Evolutionary conservation across 2,113 vertebrate genomes (phyloP).

Genomic region (Cynopterus brachyotis): DNA sequence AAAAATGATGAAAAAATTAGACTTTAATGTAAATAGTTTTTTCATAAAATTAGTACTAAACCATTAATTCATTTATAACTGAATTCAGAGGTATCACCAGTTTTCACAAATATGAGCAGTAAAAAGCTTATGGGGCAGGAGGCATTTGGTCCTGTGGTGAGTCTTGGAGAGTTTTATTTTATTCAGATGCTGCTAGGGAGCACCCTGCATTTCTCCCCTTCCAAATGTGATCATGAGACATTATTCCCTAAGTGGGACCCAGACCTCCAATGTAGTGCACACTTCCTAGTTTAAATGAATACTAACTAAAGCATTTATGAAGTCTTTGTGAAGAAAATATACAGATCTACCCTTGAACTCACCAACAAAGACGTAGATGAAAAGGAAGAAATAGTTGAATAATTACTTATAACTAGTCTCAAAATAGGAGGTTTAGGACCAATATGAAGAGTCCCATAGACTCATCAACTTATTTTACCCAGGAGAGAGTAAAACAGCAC

Average conservation of each 20-base stretch:
- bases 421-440: background rate
- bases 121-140: background rate
- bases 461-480: background rate
- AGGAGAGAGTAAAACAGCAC: background rate
- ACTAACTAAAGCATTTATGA: background rate
- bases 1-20: background rate
- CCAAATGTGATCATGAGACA: background rate
- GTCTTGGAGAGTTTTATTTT: background rate
- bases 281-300: background rate
- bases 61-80: background rate
- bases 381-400: background rate
- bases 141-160: background rate
- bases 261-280: background rate
- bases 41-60: constrained; percentile 15
- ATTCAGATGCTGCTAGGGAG: background rate
- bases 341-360: background rate
- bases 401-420: background rate
- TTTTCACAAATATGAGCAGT: background rate
- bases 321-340: fast-evolving
- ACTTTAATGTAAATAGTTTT: background rate
- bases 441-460: background rate
- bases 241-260: background rate
- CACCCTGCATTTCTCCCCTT: background rate
- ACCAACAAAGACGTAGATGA: background rate
- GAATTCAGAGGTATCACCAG: background rate